Base-by-base conservation (phyloP, 2,113 vertebrate species). In the Solea solea region DNA sequence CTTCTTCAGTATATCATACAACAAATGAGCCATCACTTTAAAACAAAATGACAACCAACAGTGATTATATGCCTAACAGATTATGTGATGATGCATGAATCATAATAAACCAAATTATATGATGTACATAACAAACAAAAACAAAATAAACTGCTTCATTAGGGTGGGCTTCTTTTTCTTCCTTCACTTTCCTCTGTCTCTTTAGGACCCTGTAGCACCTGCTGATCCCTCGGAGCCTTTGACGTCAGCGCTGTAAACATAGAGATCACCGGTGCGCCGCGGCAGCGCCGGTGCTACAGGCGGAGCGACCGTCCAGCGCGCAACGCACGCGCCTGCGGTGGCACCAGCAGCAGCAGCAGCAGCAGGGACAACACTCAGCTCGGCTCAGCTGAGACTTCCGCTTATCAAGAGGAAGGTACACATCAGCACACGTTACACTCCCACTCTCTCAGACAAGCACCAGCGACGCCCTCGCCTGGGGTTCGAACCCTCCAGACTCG, bases 161-260 rank as follows among this genome's bases (percentile, higher is more conserved):
- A 21, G 21, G 21, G 21, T 21, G 21, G 21, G 21, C 21, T 21
- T 42, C n/a, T 51, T 27, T 25, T 28, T 28, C 41, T 50, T 7
- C 8, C 27, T 11, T 12, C 10, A 34, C 9, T 14, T 14, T 3
- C 21, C 25, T 60, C 8, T 76, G 16, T 76, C 55, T 74, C 77
- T 83, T 28, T 86, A 82, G 84, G 84, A 90, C 88, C 84, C 76
- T 78, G 83, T 83, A 59, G 76, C 69, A 87, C 84, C 76, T 84
- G 76, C 82, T 72, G 77, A 62, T 68, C 66, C 79, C 56, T 41
- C 1, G 34, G n/a, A 76, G 67, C 51, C 42, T 42, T 48, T 89
- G 87, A 91, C 87, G 87, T 91, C 90, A 91, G 55, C 60, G 58
- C 59, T 5, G 54, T 63, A 63, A 55, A 77, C 59, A 14, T 44